Conservation (phyloP, 2,888 invertebrate species). For the Amphipoea lucens region DNA sequence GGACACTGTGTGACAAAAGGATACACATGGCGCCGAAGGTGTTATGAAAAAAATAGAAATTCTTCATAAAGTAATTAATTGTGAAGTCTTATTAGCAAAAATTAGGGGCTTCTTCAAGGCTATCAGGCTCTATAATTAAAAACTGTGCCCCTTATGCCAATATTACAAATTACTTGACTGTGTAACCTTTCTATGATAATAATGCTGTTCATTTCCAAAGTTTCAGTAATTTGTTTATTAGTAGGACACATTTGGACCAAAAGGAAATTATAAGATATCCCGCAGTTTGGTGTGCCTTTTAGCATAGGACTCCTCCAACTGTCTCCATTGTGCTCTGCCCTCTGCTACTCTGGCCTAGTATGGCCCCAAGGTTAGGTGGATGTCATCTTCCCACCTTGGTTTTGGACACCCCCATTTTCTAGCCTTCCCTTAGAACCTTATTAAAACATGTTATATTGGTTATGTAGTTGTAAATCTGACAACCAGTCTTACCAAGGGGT, state of each 20-base stretch:
- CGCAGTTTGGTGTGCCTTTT: too few species aligned
- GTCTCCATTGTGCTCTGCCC: too few species aligned
- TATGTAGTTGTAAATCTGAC: not conserved
- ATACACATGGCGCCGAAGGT: too few species aligned
- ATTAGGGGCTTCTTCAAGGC: constrained; percentile 26
- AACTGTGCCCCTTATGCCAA: not conserved
- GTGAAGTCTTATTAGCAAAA: constrained; percentile 25
- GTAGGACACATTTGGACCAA: too few species aligned
- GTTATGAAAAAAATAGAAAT: not conserved
- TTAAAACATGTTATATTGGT: not conserved
- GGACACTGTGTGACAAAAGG: too few species aligned
- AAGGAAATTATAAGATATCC: too few species aligned
- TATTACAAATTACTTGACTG: not conserved
- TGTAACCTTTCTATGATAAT: not conserved
- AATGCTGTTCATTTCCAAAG: not conserved
- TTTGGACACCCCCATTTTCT: not conserved
- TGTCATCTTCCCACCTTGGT: too few species aligned
- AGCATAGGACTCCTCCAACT: too few species aligned
- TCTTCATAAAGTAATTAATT: not conserved
- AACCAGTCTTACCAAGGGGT: not conserved
- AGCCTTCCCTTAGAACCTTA: too few species aligned
- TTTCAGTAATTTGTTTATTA: not conserved
- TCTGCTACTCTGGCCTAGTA: too few species aligned
- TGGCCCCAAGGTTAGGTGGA: too few species aligned
- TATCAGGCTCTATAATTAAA: constrained; percentile 3